Percentiles rank a stretch among this genome's conserved stretches.
phyloP scores from a whole-genome alignment of 2,888 invertebrate genomes.

The Balanococcus diminutus region DNA sequence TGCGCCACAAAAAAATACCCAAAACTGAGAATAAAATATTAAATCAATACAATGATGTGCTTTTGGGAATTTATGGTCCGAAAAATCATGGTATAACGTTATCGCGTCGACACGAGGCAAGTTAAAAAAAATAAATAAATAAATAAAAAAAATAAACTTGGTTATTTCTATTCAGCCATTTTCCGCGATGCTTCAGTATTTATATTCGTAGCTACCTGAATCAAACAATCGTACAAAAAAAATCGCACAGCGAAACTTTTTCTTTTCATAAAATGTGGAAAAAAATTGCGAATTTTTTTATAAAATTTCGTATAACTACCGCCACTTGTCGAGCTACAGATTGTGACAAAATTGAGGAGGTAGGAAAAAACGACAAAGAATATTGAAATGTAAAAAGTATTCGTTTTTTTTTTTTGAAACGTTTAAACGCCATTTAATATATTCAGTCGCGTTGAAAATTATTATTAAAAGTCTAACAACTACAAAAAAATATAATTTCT shows the following conservation, averaged over 20 bases:
- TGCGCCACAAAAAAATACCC: not conserved
- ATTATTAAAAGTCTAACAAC: not conserved
- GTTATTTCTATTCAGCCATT: not conserved
- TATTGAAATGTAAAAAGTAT: not conserved
- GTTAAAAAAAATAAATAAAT: too few species aligned
- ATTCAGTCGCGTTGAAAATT: not conserved
- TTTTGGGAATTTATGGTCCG: conserved; percentile 23
- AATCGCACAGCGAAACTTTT: not conserved
- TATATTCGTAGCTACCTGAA: not conserved
- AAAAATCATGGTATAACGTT: not conserved
- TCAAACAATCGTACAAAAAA: not conserved
- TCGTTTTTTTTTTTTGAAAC: not conserved
- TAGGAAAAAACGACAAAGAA: not conserved
- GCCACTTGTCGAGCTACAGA: not conserved
- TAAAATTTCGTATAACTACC: not conserved
- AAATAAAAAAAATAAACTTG: too few species aligned
- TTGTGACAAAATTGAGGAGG: too few species aligned
- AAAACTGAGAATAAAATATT: not conserved
- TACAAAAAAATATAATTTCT: too few species aligned
- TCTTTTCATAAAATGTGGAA: not conserved
- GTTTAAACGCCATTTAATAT: not conserved
- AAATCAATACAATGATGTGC: conserved; percentile 13
- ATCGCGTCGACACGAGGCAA: not conserved
- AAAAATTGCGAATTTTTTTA: not conserved
- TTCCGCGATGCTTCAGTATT: not conserved